A percentile compares a stretch with the other conserved stretches of the same genome.
Evolutionary conservation across 2,888 invertebrate species (phyloP).

Genomic region (Ectemnius lituratus): DNA sequence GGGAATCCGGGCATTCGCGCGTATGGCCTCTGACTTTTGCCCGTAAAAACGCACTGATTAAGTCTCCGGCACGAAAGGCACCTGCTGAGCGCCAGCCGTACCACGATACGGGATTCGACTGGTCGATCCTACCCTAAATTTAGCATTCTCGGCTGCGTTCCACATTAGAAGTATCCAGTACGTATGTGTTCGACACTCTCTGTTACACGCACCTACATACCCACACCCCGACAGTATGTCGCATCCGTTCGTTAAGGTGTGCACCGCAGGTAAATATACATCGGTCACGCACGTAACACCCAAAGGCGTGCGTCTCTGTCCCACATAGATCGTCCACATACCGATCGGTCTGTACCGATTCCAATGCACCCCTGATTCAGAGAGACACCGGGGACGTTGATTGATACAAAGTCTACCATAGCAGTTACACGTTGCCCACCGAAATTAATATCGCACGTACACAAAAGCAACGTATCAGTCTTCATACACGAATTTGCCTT

Average conservation of each 20-base stretch:
- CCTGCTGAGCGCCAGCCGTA: slow-evolving; percentile 49
- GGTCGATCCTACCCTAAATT: slow-evolving; percentile 69
- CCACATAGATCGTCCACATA: slow-evolving; percentile 5
- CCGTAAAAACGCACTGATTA: slow-evolving; percentile 19
- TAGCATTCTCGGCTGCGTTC: slow-evolving; percentile 67
- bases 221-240: slow-evolving; percentile 14
- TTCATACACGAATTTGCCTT: slow-evolving; percentile 9
- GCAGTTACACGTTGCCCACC: too few species aligned
- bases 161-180: slow-evolving; percentile 63
- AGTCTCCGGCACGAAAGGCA: slow-evolving; percentile 35
- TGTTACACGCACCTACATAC: background rate
- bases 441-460: too few species aligned
- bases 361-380: too few species aligned
- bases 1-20: background rate
- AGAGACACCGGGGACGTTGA: too few species aligned
- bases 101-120: slow-evolving; percentile 64
- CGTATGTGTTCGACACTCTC: slow-evolving; percentile 23
- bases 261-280: background rate
- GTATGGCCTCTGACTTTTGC: background rate
- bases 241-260: slow-evolving; percentile 3
- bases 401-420: too few species aligned
- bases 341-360: background rate
- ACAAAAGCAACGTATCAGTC: too few species aligned
- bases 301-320: slow-evolving; percentile 26
- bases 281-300: slow-evolving; percentile 30